These are phyloP conservation scores for Tor tambroides DNA, from an alignment of 2,113 vertebrate genomes.

Conservation along the genomic window DNA sequence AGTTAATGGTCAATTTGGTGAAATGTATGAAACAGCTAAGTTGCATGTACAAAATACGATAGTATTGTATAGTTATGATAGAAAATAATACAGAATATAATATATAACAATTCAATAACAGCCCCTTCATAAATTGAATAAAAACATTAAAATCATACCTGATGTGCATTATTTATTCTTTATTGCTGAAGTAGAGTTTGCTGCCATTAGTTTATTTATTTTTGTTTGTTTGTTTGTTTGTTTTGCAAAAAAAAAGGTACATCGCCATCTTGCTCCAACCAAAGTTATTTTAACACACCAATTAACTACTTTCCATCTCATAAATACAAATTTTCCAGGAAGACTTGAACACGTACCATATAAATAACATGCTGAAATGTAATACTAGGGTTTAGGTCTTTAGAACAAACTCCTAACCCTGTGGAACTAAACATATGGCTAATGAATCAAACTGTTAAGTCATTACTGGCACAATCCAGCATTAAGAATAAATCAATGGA, in stretches of 20 bases:
- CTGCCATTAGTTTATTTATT: no score
- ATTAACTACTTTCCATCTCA: not conserved
- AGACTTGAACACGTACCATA: not conserved
- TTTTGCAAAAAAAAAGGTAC: not conserved
- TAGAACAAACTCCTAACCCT: not conserved
- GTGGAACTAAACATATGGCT: not conserved
- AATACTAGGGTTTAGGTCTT: not conserved
- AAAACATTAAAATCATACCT: no score
- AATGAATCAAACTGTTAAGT: not conserved
- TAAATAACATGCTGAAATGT: not conserved
- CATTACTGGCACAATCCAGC: not conserved
- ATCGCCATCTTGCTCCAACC: not conserved
- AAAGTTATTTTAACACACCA: not conserved
- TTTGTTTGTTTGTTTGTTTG: no score
- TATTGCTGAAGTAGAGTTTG: no score
- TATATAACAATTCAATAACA: no score
- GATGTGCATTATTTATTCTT: no score
- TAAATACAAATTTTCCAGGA: not conserved
- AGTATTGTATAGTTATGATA: not conserved
- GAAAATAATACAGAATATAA: no score
- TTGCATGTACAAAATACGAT: not conserved
- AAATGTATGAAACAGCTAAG: not conserved
- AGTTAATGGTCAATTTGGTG: not conserved
- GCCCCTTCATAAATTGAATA: no score
- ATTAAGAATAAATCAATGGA: not conserved